Base-by-base conservation (phyloP, 2,888 invertebrate species). In the Electrophaes corylata region DNA sequence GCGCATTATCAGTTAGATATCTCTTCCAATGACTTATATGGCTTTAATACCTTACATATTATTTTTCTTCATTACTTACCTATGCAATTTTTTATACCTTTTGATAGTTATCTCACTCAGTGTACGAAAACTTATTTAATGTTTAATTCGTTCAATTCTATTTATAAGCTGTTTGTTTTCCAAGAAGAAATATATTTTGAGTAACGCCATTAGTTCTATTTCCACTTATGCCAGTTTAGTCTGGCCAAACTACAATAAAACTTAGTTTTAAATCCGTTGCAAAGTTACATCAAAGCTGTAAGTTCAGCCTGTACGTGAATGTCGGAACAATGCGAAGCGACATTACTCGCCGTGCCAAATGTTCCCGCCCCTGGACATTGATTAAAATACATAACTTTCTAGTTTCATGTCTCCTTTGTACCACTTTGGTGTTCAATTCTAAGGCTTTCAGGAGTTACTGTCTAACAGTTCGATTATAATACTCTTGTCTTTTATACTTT, bases 321-420 rank as follows among this genome's bases (percentile, higher is more conserved):
- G 46, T 3, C 40, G 31, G 41, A 47, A 55, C 55, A 60, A 60
- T 48, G 60, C 48, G 14, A n/a, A 12, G 37, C 44, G 53, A 57
- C 53, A 57, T 57, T 60, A 49, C 53, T 46, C 43, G 11, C 39
- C n/a, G 52, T 46, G 60, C 60, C 60, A 61, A 61, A 57, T 53
- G 60, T 45, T 26, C 52, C 55, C 46, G 19, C 44, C 57, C 53
- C 45, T 57, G 60, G 55, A 55, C 55, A 58, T 57, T 62, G 58
- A 62, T 58, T 62, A 62, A 58, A 62, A 62, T 58, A 56, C 62
- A 58, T 62, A 61, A 61, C 54, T 62, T 61, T 26, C 43, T 51
- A 37, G 48, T 48, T 55, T 33, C 47, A 44, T 20, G 48, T 57
- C 56, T 41, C 41, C 23, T 53, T 50, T 55, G 55, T 49, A 23